A percentile compares a stretch with the other conserved stretches of the same genome.
These are phyloP conservation scores for Oncorhynchus nerka DNA, from an alignment of 2,113 vertebrate genomes.

Conservation along the genomic window DNA sequence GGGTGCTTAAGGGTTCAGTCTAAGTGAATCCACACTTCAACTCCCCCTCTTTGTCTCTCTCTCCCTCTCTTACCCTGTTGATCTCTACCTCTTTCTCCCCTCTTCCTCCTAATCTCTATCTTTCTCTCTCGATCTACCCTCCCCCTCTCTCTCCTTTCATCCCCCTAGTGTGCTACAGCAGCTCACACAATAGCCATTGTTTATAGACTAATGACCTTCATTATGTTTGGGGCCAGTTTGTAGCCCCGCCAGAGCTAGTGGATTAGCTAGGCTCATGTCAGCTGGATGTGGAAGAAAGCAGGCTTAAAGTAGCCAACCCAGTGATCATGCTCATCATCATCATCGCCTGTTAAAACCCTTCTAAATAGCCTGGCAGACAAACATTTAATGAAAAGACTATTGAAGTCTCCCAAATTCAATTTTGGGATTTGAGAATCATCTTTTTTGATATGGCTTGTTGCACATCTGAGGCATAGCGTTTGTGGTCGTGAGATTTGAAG, in stretches of 20 bases:
- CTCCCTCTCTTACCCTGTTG: too few relatives aligned
- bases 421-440: too few relatives aligned
- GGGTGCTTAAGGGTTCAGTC: not conserved
- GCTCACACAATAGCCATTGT: constrained; percentile 32
- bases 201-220: constrained; percentile 42
- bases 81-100: not conserved
- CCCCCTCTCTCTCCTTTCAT: not conserved
- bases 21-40: not conserved
- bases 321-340: not conserved
- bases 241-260: constrained; percentile 18
- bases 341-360: not conserved
- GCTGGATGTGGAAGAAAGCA: not conserved
- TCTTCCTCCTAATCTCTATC: not conserved
- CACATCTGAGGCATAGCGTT: too few relatives aligned
- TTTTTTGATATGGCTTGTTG: too few relatives aligned
- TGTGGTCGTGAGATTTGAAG: too few relatives aligned
- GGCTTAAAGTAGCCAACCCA: not conserved
- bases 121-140: too few relatives aligned
- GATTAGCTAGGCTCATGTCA: constrained; percentile 4
- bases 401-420: too few relatives aligned
- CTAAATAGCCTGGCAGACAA: too few relatives aligned
- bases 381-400: too few relatives aligned
- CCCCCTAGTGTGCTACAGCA: not conserved
- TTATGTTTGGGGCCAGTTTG: constrained; percentile 27
- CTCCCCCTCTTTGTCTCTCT: not conserved